Evolutionary conservation across 2,797 vertebrate genomes (phyloP).

Genomic region (Pygocentrus nattereri): DNA sequence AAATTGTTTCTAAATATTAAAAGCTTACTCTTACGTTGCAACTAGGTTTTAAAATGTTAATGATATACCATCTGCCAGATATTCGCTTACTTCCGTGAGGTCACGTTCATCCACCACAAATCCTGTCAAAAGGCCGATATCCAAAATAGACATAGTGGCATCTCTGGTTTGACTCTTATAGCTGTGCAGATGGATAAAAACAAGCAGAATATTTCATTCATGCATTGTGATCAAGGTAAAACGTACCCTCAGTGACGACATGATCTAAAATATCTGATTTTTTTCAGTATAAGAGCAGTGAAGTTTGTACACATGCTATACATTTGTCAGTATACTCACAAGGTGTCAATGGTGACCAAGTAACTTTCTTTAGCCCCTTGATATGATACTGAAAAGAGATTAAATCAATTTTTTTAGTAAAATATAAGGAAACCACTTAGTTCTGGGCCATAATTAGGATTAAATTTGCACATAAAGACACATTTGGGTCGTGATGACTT

Average conservation of each 20-base stretch:
- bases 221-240: too few relatives aligned
- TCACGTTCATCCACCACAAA: constrained; percentile 83
- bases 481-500: neutral
- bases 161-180: constrained; percentile 63
- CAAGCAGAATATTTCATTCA: too few relatives aligned
- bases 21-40: too few relatives aligned
- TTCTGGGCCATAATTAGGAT: too few relatives aligned
- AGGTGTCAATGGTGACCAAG: constrained; percentile 72
- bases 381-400: neutral
- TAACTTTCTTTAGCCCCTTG: constrained; percentile 51
- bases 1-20: too few relatives aligned
- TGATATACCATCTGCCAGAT: neutral
- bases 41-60: too few relatives aligned
- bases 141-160: too few relatives aligned
- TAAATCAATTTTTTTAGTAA: too few relatives aligned
- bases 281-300: neutral
- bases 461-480: too few relatives aligned
- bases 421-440: too few relatives aligned
- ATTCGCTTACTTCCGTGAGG: constrained; percentile 60
- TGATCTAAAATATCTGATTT: neutral
- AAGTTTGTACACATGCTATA: neutral
- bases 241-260: neutral
- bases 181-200: constrained; percentile 57
- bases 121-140: constrained; percentile 86
- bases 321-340: constrained; percentile 62